A percentile compares a stretch with the other conserved stretches of the same genome.
These are phyloP conservation scores for Salmo trutta DNA, from an alignment of 2,797 vertebrate genomes.

Conservation along the genomic window DNA sequence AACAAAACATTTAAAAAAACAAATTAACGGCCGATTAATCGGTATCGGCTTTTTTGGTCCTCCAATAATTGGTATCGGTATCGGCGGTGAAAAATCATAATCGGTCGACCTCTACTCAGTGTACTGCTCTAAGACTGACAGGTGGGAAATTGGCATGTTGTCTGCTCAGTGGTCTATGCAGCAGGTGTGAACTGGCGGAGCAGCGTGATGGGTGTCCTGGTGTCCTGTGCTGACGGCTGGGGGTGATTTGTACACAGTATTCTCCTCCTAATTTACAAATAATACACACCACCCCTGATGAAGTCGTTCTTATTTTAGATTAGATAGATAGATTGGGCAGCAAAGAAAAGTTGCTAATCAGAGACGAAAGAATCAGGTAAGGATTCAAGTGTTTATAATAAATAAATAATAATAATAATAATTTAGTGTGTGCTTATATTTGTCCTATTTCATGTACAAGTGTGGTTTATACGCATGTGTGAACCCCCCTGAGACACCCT, in stretches of 20 bases:
- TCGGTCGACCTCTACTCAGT: neutral
- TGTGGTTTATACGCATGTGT: no score
- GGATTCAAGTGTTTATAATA: neutral
- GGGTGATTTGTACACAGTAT: neutral
- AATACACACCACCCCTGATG: neutral
- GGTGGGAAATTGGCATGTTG: neutral
- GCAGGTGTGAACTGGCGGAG: neutral
- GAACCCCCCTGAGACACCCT: no score
- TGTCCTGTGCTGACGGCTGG: neutral
- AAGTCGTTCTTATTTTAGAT: neutral
- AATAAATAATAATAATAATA: no score
- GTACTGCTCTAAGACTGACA: neutral
- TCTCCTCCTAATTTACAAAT: neutral
- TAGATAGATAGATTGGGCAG: neutral
- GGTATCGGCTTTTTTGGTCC: no score
- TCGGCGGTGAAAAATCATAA: no score
- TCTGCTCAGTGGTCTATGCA: neutral
- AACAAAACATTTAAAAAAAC: no score
- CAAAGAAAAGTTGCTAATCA: neutral
- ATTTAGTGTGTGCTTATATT: no score
- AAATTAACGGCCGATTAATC: no score
- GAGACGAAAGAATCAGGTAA: neutral
- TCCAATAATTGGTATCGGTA: no score
- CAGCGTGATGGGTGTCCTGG: neutral
- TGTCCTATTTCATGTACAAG: no score